phyloP scores from a whole-genome alignment of 1,140 invertebrate species.

The Musca vetustissima region DNA sequence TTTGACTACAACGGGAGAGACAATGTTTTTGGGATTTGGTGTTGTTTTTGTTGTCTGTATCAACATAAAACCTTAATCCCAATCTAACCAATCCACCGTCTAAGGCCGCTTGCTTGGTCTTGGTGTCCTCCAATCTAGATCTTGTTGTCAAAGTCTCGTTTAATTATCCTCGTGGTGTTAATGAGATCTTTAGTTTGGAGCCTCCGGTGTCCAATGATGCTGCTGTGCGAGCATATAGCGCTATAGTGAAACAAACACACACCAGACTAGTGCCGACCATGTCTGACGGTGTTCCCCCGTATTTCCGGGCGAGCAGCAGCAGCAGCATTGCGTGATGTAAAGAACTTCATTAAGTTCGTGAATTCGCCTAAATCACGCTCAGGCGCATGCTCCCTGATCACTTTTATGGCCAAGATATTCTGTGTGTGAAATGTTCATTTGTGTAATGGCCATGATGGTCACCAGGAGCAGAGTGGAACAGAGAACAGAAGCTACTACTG shows the following conservation, averaged over 20 bases:
- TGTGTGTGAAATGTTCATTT: background rate
- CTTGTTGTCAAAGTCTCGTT: constrained; percentile 40
- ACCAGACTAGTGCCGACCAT: background rate
- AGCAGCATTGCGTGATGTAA: constrained; percentile 52
- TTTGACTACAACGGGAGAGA: constrained; percentile 6
- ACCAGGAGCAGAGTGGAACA: background rate
- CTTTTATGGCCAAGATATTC: constrained; percentile 30
- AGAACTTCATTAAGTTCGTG: constrained; percentile 56
- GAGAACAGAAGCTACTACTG: constrained; percentile 1
- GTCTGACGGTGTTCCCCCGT: background rate
- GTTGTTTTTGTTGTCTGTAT: background rate
- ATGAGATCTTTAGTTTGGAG: constrained; percentile 44
- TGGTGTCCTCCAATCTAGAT: constrained; percentile 26
- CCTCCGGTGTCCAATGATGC: background rate
- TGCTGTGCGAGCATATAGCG: constrained; percentile 1
- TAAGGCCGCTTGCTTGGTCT: no score
- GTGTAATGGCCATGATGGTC: background rate
- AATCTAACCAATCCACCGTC: no score
- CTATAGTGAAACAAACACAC: no score
- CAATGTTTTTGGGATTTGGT: background rate
- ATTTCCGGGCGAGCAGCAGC: no score
- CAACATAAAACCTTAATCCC: no score
- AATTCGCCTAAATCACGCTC: constrained; percentile 56
- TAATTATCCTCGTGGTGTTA: constrained; percentile 55
- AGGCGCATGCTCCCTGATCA: constrained; percentile 23